Evolutionary conservation across 2,888 invertebrate genomes (phyloP), one percentile per base, ranked within the genome.

Genomic region (Alsophila aescularia): DNA sequence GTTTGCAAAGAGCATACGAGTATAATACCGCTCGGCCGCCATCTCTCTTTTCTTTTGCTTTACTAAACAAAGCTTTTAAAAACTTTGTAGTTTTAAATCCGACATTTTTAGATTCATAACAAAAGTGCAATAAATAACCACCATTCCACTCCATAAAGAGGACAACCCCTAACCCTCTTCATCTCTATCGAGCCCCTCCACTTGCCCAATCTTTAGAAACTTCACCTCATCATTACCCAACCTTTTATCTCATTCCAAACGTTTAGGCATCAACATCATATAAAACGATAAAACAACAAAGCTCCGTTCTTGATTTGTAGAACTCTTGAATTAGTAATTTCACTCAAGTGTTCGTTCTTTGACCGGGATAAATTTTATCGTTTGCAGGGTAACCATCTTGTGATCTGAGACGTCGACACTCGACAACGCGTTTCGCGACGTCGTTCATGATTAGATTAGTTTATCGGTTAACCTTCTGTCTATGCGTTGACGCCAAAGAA

Each of bases 281-380:
- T 52, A 51, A 16, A 36, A 35, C 18, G 42, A 59, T 62, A 54
- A 53, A 59, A 54, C 27, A 48, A 52, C 51, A 16, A 39, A 44
- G 41, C 61, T 60, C 52, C 60, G 59, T 45, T 60, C 60, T 60
- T 52, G 54, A 59, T 63, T 62, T 64, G 47, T 56, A 60, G 49
- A 65, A 67, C 62, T 69, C 65, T 61, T 70, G 69, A 72, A 73
- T 75, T 69, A 67, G 62, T 69, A 66, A 71, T 64, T 57, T 48
- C 40, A 43, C 50, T 49, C 62, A 55, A 58, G 55, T 51, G 50
- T 61, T 44, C 66, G 59, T 66, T 61, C 68, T 70, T 66, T 56
- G 57, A 51, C 60, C 52, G 42, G 42, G 52, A 64, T 64, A 55
- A 67, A 69, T 67, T 75, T 68, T 55, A 60, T 64, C 60, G 44